Evolutionary conservation across 2,797 vertebrate species (phyloP).

Genomic region (Xenops minutus): DNA sequence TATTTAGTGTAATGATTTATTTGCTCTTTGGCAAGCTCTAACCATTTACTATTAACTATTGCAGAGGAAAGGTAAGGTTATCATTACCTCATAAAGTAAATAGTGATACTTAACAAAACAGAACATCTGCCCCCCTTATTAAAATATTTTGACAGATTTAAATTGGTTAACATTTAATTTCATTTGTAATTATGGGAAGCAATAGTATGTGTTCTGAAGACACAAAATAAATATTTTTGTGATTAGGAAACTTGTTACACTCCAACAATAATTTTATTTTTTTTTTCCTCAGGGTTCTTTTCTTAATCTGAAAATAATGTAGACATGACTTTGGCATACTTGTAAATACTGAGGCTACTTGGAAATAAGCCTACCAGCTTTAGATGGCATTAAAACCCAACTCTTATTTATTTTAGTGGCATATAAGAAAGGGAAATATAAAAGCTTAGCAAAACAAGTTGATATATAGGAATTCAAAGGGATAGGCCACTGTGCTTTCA

Average conservation of each 20-base stretch:
- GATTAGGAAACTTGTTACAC: conserved; percentile 72
- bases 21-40: conserved; percentile 77
- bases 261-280: conserved; percentile 69
- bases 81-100: conserved; percentile 70
- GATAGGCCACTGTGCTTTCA: background rate
- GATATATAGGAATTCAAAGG: background rate
- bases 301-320: conserved; percentile 74
- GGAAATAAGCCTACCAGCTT: conserved; percentile 65
- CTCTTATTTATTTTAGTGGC: conserved; percentile 60
- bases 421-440: background rate
- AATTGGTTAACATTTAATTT: conserved; percentile 73
- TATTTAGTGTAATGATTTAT: conserved; percentile 80
- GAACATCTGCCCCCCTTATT: conserved; percentile 68
- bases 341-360: conserved; percentile 73
- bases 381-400: conserved; percentile 36
- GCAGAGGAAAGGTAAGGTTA: conserved; percentile 79
- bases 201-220: conserved; percentile 48
- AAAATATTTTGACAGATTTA: conserved; percentile 82
- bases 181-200: conserved; percentile 74
- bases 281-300: conserved; percentile 68
- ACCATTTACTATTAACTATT: conserved; percentile 74
- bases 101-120: conserved; percentile 71
- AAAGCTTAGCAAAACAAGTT: conserved; percentile 23
- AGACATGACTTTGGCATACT: conserved; percentile 74
- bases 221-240: conserved; percentile 74